Evolutionary conservation across 2,888 invertebrate species (phyloP).

Genomic region (Pseudeuparius sepicola): DNA sequence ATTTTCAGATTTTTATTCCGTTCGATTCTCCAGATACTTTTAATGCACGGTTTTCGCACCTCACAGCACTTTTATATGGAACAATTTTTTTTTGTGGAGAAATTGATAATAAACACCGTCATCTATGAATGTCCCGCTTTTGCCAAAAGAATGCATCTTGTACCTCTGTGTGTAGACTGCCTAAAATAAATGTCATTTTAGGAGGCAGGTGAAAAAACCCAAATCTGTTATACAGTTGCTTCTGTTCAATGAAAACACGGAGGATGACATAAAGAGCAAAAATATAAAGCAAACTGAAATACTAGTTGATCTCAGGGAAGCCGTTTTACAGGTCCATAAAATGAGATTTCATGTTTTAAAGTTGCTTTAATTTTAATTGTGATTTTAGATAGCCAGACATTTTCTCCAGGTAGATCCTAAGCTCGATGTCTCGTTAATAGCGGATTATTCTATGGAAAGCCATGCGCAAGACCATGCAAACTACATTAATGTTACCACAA

Average conservation of each 20-base stretch:
- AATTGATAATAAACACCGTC: no score
- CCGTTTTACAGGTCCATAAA: conserved; percentile 68
- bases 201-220: conserved; percentile 80
- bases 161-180: no score
- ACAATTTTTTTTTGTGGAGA: no score
- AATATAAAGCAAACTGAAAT: conserved; percentile 98
- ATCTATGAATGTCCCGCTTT: no score
- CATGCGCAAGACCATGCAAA: conserved; percentile 90
- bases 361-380: background rate
- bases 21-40: no score
- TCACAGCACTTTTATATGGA: no score
- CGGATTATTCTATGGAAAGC: conserved; percentile 93
- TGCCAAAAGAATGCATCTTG: no score
- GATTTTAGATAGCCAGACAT: conserved; percentile 65
- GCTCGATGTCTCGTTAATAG: conserved; percentile 69
- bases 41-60: no score
- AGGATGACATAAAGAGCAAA: conserved; percentile 83
- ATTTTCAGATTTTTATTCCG: no score
- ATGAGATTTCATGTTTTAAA: background rate
- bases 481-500: conserved; percentile 86
- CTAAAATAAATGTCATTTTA: no score
- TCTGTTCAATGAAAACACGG: conserved; percentile 69
- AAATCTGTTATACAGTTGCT: conserved; percentile 86
- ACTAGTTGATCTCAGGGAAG: conserved; percentile 93
- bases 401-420: conserved; percentile 91